A percentile compares a stretch with the other conserved stretches of the same genome.
Evolutionary conservation across 2,888 invertebrate species (phyloP).

Genomic region (Nomada lathburiana): DNA sequence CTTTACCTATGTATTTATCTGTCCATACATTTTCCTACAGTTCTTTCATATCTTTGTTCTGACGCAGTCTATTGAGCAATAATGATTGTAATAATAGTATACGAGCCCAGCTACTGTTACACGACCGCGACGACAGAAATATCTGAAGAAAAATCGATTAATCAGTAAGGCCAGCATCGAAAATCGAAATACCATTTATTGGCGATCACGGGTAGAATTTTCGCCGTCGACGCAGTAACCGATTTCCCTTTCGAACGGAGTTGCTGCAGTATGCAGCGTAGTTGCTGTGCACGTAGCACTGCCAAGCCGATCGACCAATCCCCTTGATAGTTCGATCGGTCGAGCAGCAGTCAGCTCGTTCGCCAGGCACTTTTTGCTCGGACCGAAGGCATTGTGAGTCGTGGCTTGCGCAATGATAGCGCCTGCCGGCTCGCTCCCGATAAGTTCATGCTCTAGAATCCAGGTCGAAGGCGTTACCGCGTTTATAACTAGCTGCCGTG

Average conservation of each 20-base stretch:
- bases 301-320: constrained; percentile 63
- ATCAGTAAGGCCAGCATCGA: neutral
- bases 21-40: neutral
- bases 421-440: constrained; percentile 76
- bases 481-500: constrained; percentile 63
- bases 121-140: too few species aligned
- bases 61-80: too few species aligned
- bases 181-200: neutral
- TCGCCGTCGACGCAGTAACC: constrained; percentile 45
- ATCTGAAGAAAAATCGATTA: too few species aligned
- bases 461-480: constrained; percentile 79
- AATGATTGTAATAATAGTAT: too few species aligned
- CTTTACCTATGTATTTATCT: neutral
- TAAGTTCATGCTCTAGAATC: constrained; percentile 82
- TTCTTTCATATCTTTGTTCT: too few species aligned
- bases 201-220: constrained; percentile 30
- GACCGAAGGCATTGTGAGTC: constrained; percentile 76
- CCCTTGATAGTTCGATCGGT: constrained; percentile 70
- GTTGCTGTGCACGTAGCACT: constrained; percentile 46
- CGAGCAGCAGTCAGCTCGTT: constrained; percentile 57
- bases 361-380: constrained; percentile 68
- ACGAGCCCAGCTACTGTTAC: too few species aligned
- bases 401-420: constrained; percentile 79
- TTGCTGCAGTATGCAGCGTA: constrained; percentile 23
- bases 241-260: constrained; percentile 66